Evolutionary conservation across 2,888 invertebrate genomes (phyloP).

Genomic region (Melanotus villosus): DNA sequence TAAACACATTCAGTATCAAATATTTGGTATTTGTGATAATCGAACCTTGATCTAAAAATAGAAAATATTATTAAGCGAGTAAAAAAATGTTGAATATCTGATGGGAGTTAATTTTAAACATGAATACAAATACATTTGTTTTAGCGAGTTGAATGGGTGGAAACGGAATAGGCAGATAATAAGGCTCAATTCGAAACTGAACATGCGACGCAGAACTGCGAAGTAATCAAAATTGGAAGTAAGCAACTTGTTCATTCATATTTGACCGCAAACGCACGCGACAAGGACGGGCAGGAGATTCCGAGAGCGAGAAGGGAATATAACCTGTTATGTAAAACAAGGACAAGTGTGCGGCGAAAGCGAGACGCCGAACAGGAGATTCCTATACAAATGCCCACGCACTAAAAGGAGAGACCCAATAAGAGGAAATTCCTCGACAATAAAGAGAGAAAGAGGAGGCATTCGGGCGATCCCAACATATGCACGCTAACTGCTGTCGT

Average conservation of each 20-base stretch:
- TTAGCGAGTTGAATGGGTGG: no score
- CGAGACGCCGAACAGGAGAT: slow-evolving; percentile 46
- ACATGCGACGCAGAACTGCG: slow-evolving; percentile 9
- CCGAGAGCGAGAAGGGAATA: slow-evolving; percentile 61
- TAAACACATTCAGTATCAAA: no score
- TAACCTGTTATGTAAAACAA: slow-evolving; percentile 66
- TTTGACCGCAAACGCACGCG: slow-evolving; percentile 38
- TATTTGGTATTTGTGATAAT: no score
- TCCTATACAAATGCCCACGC: slow-evolving; percentile 45
- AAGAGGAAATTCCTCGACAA: slow-evolving; percentile 60
- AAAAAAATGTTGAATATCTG: no score
- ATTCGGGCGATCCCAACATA: slow-evolving; percentile 58
- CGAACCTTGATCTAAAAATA: no score
- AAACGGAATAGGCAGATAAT: background rate
- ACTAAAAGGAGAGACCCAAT: slow-evolving; percentile 52
- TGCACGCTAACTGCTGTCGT: slow-evolving; percentile 28
- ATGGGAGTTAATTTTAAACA: no score
- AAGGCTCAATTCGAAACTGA: background rate
- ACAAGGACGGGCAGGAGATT: slow-evolving; percentile 66
- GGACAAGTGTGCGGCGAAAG: slow-evolving; percentile 55
- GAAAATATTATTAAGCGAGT: no score
- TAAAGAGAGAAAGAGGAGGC: slow-evolving; percentile 54
- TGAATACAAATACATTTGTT: no score
- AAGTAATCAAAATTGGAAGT: slow-evolving; percentile 30
- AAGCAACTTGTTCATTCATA: slow-evolving; percentile 39